Evolutionary conservation across 2,888 invertebrate genomes (phyloP), one percentile per base, ranked within the genome.

Genomic region (Gandaritis pyraliata): DNA sequence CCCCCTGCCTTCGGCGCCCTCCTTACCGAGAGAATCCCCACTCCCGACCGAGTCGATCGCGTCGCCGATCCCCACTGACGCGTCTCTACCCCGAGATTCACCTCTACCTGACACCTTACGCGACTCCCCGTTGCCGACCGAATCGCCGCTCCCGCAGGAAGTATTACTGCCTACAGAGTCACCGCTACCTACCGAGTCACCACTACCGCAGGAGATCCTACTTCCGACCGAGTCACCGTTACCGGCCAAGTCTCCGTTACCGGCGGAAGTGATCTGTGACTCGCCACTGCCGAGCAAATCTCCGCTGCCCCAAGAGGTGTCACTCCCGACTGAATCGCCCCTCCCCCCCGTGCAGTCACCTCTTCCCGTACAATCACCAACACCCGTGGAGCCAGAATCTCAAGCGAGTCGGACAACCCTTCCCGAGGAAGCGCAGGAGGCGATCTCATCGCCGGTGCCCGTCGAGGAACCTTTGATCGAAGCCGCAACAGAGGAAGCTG

Each of bases 401-500:
- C 65, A 50, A 3, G 72, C 73, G 39, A 76, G 56, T 56, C 71
- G 58, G n/a, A 29, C 41, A 30, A 58, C 48, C 3, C 23, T 53
- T 11, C 52, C 52, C 0, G 61, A 57, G 15, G 23, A 51, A 15
- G 6, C 41, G 8, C 59, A 68, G 29, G 47, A 48, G 11, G 23
- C 61, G 30, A 48, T 58, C 39, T 74, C 75, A 11, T 76, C 77
- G 5, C 68, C 75, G 10, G 39, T 73, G 23, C 74, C 75, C 5
- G 54, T 61, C 2, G 76, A 76, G 23, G 38, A 65, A 45, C 60
- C 68, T 64, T 72, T 39, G 13, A 33, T 33, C 33, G 82, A 64
- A 74, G 81, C 46, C 41, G 74, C 65, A 10, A 11, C 68, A 16
- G 62, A 61, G 23, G 83, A 64, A 74, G 81, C 50, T 39, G 74